phyloP scores from a whole-genome alignment of 2,888 invertebrate genomes.

The Synanthedon tipuliformis region DNA sequence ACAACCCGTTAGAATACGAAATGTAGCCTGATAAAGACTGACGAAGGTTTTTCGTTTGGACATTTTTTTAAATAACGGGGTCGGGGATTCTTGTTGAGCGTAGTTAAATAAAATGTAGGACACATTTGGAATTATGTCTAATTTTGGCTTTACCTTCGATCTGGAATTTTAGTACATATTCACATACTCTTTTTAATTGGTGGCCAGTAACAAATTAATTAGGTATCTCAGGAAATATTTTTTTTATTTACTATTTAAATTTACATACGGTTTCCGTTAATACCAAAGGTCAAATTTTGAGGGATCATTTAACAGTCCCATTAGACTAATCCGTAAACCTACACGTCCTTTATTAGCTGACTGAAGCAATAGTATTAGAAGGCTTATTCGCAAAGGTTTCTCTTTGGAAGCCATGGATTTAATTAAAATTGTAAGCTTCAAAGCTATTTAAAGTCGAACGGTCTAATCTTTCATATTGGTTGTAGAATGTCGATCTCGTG shows the following conservation, averaged over 20 bases:
- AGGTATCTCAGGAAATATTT: no score
- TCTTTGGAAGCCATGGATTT: slow-evolving; percentile 2
- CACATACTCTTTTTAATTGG: no score
- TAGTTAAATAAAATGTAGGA: not conserved
- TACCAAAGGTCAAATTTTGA: not conserved
- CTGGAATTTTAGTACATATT: no score
- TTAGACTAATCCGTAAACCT: not conserved
- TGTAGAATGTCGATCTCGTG: no score
- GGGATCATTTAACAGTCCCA: not conserved
- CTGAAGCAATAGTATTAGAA: not conserved
- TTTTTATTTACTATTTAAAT: no score
- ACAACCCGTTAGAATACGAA: not conserved
- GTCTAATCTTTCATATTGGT: no score
- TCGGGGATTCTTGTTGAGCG: not conserved
- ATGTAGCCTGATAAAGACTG: not conserved
- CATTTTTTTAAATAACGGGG: slow-evolving; percentile 3
- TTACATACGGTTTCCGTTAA: no score
- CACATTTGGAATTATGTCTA: not conserved
- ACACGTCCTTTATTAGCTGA: slow-evolving; percentile 1
- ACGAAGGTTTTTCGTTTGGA: slow-evolving; percentile 5
- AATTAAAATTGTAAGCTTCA: not conserved
- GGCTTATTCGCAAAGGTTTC: slow-evolving; percentile 2
- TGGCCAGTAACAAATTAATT: no score
- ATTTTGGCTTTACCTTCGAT: not conserved
- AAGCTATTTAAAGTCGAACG: not conserved